A percentile compares a stretch with the other conserved stretches of the same genome.
These are phyloP conservation scores for Marasmarcha lunaedactyla DNA, from an alignment of 2,888 invertebrate genomes.

Conservation along the genomic window DNA sequence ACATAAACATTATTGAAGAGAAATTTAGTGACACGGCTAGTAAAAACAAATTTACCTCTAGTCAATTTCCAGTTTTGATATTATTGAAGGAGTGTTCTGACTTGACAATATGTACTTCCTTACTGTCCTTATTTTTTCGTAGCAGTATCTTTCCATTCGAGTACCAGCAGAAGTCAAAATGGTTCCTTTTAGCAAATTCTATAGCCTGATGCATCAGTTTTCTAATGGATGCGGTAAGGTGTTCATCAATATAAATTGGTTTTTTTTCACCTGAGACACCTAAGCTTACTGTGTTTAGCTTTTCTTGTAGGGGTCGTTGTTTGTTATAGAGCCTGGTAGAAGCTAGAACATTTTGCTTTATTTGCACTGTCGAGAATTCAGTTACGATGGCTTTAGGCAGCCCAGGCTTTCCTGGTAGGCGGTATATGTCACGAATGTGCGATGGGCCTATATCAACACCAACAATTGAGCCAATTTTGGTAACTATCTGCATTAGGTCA, in stretches of 20 bases:
- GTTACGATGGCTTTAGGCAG: not conserved
- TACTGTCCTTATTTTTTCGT: not conserved
- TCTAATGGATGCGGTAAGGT: not conserved
- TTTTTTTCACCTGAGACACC: not conserved
- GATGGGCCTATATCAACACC: not conserved
- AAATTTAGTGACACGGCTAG: not conserved
- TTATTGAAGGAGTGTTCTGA: not conserved
- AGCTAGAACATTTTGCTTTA: not conserved
- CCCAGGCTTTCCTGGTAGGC: not conserved
- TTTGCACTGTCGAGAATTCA: not conserved
- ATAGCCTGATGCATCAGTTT: not conserved
- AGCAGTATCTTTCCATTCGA: conserved; percentile 1
- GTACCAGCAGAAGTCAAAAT: not conserved
- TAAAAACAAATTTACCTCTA: not conserved
- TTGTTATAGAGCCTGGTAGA: not conserved
- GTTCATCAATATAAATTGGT: conserved; percentile 1
- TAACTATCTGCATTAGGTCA: not conserved
- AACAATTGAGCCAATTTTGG: not conserved
- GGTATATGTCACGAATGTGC: not conserved
- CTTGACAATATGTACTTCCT: not conserved
- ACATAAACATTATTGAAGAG: not conserved
- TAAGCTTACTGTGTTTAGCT: not conserved
- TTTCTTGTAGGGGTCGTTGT: not conserved
- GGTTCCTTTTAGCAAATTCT: not conserved
- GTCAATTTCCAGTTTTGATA: not conserved